These are phyloP conservation scores for human DNA, from an alignment of 2,113 vertebrate species.

Conservation along the genomic window GRCh38 chr7:18281501-18282000, in stretches of 20 bases:
- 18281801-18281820: conserved; percentile 70
- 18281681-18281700: conserved; percentile 78
- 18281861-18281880: conserved; percentile 69
- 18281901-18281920: conserved; percentile 39
- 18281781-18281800: conserved; percentile 73
- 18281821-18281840: conserved; percentile 54
- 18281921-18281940: conserved; percentile 68
- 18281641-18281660: conserved; percentile 66
- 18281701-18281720: conserved; percentile 70
- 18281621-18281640: conserved; percentile 67
- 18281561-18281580: conserved; percentile 40
- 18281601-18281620: conserved; percentile 61
- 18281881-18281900: conserved; percentile 58
- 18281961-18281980: conserved; percentile 50
- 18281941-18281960: conserved; percentile 63
- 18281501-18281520: conserved; percentile 28
- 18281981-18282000: conserved; percentile 67
- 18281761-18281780: conserved; percentile 76
- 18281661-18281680: conserved; percentile 67
- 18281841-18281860: conserved; percentile 63
- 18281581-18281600: conserved; percentile 42
- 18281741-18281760: conserved; percentile 72
- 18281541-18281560: conserved; percentile 52
- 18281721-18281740: conserved; percentile 78
- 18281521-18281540: conserved; percentile 50